Evolutionary conservation across 2,797 vertebrate species (phyloP).

Genomic region (Malurus leucopterus): DNA sequence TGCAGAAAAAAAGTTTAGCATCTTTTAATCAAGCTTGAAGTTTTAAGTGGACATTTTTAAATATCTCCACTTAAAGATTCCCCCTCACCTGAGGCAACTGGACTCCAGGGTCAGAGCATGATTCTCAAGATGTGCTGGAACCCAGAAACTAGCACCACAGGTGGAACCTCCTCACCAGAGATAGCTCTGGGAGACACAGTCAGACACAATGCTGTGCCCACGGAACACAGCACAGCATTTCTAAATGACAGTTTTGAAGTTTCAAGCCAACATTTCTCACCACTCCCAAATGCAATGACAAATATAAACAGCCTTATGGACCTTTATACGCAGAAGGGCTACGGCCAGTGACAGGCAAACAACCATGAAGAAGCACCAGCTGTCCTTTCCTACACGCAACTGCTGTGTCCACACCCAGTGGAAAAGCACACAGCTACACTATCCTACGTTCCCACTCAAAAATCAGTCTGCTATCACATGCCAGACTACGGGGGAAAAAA

Average conservation of each 20-base stretch:
- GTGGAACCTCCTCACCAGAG: accelerated
- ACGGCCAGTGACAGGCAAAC: background rate
- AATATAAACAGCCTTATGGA: background rate
- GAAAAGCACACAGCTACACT: background rate
- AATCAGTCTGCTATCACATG: background rate
- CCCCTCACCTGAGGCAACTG: background rate
- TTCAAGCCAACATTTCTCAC: background rate
- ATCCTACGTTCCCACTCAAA: background rate
- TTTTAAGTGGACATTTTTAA: background rate
- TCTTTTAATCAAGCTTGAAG: background rate
- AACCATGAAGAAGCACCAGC: background rate
- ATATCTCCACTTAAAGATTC: background rate
- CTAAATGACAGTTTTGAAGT: background rate
- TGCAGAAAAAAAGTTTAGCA: background rate
- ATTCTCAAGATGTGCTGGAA: background rate
- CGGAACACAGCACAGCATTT: background rate
- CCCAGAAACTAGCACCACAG: background rate
- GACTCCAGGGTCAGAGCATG: background rate
- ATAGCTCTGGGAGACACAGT: background rate
- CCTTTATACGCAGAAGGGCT: background rate
- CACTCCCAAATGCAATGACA: background rate
- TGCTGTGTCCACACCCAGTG: background rate
- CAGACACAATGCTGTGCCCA: background rate
- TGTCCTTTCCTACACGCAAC: background rate
- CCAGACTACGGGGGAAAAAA: background rate